A percentile compares a stretch with the other conserved stretches of the same genome.
Evolutionary conservation across 2,888 invertebrate species (phyloP).

Genomic region (Panzeria rudis): DNA sequence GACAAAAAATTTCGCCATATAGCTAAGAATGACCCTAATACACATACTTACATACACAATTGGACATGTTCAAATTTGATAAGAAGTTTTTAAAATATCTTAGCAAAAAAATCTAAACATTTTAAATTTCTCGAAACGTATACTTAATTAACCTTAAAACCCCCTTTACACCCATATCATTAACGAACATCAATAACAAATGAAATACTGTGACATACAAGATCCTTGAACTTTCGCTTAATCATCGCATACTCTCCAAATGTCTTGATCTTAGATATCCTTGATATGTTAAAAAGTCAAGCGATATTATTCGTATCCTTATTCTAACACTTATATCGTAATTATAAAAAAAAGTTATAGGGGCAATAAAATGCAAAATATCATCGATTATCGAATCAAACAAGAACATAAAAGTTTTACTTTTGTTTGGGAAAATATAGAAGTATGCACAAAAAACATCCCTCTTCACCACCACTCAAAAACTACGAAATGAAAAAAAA

Average conservation of each 20-base stretch:
- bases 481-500: constrained; percentile 31
- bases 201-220: constrained; percentile 5
- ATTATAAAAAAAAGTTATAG: constrained; percentile 62
- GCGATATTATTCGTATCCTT: constrained; percentile 28
- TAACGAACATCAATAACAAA: constrained; percentile 6
- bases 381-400: constrained; percentile 29
- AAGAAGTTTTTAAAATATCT: too few species aligned
- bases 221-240: constrained; percentile 45
- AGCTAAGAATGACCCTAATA: too few species aligned
- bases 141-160: constrained; percentile 20
- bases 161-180: constrained; percentile 25
- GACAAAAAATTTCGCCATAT: too few species aligned
- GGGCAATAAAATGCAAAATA: constrained; percentile 70
- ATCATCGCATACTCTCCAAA: constrained; percentile 1
- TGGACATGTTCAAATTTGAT: too few species aligned
- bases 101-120: neutral
- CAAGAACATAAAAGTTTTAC: constrained; percentile 27
- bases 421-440: constrained; percentile 41
- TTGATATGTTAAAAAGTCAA: constrained; percentile 68
- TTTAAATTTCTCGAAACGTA: neutral
- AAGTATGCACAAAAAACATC: constrained; percentile 37
- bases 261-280: constrained; percentile 66
- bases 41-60: too few species aligned
- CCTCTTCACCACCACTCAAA: constrained; percentile 42
- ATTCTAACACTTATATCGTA: constrained; percentile 23